Evolutionary conservation across 2,888 invertebrate species (phyloP), one percentile per base, ranked within the genome.

Genomic region (Nymphalis polychloros): DNA sequence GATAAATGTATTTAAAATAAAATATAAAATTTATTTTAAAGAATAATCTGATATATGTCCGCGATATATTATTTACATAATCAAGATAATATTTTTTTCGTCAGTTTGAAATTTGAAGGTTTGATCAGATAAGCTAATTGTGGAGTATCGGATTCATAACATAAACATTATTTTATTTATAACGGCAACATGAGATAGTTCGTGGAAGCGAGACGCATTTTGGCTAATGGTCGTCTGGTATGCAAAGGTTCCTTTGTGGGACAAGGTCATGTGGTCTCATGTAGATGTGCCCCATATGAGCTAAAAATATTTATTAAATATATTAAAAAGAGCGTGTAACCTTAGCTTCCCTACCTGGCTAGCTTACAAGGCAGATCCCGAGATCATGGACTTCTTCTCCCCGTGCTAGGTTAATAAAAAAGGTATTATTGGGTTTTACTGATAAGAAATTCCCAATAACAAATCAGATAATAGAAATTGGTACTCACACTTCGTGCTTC

Each of bases 161-260:
- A 63, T 63, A 52, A 64, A 49, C 60, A 68, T 41, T 13, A 47
- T 50, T 57, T 49, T 65, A n/a, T 27, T 59, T 35, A 8, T 48
- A 65, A 60, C 53, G 64, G 66, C 55, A 72, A 72, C 63, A 16
- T 46, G 72, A 72, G 67, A 31, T 55, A 61, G n/a, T 71, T 72
- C 72, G 67, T 23, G 49, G 70, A 73, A 73, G 71, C 59, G 62
- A 57, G 63, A 47, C 69, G 63, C 48, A 53, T 75, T 69, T 73
- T 70, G 62, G 67, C 69, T 62, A 71, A 70, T 69, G 64, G 61
- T 59, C 57, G 64, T 67, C 69, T 69, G 67, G 67, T 72, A 70
- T 70, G 71, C 31, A 31, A 63, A 55, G 55, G 60, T 57, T 35
- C 20, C 63, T 52, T 61, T 61, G 59, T 52, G 63, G 63, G 47